Conservation (phyloP, 1,140 invertebrate genomes). For the Drosophila lacteicornis region DNA sequence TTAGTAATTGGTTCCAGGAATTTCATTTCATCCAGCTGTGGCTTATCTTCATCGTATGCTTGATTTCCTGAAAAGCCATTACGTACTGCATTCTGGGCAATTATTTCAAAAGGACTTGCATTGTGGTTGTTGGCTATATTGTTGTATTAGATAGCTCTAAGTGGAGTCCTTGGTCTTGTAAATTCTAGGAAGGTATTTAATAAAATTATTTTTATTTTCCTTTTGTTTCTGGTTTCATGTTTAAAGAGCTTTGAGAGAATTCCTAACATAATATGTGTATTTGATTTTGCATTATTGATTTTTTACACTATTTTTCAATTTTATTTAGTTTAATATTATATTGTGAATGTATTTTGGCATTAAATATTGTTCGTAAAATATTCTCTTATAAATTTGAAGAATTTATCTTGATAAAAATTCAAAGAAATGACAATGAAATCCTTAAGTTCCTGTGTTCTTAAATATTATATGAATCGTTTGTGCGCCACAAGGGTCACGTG, state of each 20-base stretch:
- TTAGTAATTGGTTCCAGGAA: constrained; percentile 18
- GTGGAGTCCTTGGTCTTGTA: constrained; percentile 11
- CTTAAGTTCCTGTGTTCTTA: constrained; percentile 1
- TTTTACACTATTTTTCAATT: background rate
- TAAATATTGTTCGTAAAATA: too few relatives aligned
- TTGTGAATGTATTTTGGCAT: background rate
- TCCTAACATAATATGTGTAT: too few relatives aligned
- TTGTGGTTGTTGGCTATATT: background rate
- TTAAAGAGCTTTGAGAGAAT: too few relatives aligned
- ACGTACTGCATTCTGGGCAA: background rate
- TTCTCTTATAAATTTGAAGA: background rate
- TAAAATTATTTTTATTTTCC: background rate
- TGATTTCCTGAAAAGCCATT: constrained; percentile 5
- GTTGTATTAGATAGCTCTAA: constrained; percentile 1
- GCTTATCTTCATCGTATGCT: background rate
- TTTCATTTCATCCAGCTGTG: constrained; percentile 18
- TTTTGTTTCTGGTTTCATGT: background rate
- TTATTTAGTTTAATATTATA: background rate
- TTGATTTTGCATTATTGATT: too few relatives aligned
- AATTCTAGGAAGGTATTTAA: background rate
- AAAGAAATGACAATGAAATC: background rate
- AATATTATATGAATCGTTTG: constrained; percentile 38
- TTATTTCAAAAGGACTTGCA: background rate
- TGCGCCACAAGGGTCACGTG: constrained; percentile 45
- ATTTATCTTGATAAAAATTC: too few relatives aligned